Base-by-base conservation (phyloP, 2,888 invertebrate species). In the Lathronympha strigana region DNA sequence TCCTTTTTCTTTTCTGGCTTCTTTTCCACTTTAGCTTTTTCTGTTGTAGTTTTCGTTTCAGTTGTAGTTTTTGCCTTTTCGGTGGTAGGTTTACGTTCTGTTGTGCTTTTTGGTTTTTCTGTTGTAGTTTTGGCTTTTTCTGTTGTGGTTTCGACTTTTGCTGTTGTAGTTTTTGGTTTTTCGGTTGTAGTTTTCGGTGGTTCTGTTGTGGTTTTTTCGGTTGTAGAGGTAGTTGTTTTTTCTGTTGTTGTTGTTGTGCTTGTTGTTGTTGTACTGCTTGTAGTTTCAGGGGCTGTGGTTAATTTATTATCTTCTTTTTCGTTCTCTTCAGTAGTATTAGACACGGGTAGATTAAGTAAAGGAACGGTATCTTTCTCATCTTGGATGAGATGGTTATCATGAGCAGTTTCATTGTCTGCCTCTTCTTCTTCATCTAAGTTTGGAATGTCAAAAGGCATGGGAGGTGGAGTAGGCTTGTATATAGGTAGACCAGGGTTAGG, bases 401-500 rank as follows among this genome's bases (percentile, higher is more conserved):
- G 86, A 21, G 78, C 73, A 45, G 83, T 83, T 66, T 91, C 92
- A 61, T 88, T 88, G 73, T 92, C 92, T 28, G 79, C 86, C 70
- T 80, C 84, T 49, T 83, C 80, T 68, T 72, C 74, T 67, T 90
- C 88, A 43, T 87, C 82, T 40, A 83, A 73, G 19, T 86, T 82
- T 25, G 86, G 82, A 61, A 86, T 79, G 69, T 86, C 84, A 55
- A 78, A 76, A 66, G 89, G 86, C 63, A 92, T 82, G 3, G 93
- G 84, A n/a, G 92, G 87, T 1, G 93, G 90, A 60, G 93, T 82
- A 0, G 95, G 95, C 76, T 94, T 94, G 69, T 95, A 95, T 66
- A 94, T 92, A 5, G 95, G 94, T 54, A 93, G 79, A 17, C 82
- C 82, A 66, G 94, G 94, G 33, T 92, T 92, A 0, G 93, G 90